These are phyloP conservation scores for Sebastiscus tertius DNA, from an alignment of 2,797 vertebrate species.

Conservation along the genomic window DNA sequence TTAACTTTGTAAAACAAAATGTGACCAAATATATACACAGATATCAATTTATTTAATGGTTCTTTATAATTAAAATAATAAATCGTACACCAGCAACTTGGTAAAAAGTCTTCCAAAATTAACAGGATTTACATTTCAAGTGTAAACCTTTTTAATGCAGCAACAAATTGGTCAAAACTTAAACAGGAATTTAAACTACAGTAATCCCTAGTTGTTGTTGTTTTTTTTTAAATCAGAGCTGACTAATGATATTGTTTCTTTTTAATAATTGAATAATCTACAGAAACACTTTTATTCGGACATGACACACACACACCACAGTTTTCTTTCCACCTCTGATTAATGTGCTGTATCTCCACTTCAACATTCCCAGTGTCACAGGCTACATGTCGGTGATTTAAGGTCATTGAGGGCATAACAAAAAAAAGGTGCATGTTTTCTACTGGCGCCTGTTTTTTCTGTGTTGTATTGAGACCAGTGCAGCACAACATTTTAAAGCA, in stretches of 20 bases:
- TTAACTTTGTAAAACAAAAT: no score
- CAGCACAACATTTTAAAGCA: slow-evolving; percentile 47
- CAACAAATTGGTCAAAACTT: no score
- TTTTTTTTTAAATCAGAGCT: neutral
- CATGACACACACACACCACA: neutral
- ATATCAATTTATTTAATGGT: no score
- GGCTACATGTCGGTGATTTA: neutral
- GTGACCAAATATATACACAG: no score
- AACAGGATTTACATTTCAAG: accelerated
- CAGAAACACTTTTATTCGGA: neutral
- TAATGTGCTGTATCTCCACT: slow-evolving; percentile 26
- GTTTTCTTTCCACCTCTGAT: slow-evolving; percentile 32
- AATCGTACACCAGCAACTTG: no score
- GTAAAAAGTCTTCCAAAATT: no score
- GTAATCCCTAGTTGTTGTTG: neutral
- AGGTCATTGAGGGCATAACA: neutral
- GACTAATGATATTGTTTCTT: neutral
- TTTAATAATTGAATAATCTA: neutral
- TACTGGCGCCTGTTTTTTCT: slow-evolving; percentile 40
- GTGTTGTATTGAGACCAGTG: slow-evolving; percentile 26
- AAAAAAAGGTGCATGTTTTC: slow-evolving; percentile 47
- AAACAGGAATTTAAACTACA: no score
- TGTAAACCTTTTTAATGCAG: no score
- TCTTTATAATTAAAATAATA: no score
- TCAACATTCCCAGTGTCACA: slow-evolving; percentile 26